Evolutionary conservation across 1,140 invertebrate species (phyloP).

Genomic region (Drosophila repletoides): DNA sequence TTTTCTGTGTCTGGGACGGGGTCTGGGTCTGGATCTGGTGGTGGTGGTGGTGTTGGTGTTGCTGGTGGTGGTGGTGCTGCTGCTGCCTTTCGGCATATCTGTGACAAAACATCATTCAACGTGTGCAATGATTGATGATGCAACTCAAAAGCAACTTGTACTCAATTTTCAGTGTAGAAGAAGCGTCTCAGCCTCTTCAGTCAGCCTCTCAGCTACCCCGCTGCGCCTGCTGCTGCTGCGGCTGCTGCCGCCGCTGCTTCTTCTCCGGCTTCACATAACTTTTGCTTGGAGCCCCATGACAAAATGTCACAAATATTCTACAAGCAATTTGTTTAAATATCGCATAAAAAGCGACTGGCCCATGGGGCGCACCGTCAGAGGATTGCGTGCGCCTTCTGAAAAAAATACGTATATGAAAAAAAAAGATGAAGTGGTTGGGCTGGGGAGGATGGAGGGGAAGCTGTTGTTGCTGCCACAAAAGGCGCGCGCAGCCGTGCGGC

Average conservation of each 20-base stretch:
- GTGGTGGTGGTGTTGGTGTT: constrained; percentile 28
- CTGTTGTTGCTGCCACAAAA: constrained; percentile 52
- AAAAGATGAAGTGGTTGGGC: not conserved
- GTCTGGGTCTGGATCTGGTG: no score
- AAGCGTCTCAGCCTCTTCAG: no score
- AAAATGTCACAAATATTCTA: constrained; percentile 81
- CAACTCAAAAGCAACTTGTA: constrained; percentile 77
- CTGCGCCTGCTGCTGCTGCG: no score
- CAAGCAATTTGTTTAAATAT: constrained; percentile 81
- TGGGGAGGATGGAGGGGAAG: not conserved
- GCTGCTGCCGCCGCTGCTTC: constrained; percentile 31
- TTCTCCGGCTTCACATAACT: constrained; percentile 35
- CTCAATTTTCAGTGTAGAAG: constrained; percentile 70
- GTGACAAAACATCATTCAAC: constrained; percentile 80
- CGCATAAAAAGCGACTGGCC: constrained; percentile 58
- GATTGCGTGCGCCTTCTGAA: constrained; percentile 19
- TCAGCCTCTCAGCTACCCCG: constrained; percentile 28
- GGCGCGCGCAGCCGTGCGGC: constrained; percentile 77
- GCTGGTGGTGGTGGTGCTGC: constrained; percentile 12
- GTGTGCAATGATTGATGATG: constrained; percentile 81
- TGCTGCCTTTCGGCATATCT: constrained; percentile 59
- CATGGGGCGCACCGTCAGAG: constrained; percentile 34
- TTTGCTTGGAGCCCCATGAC: constrained; percentile 54
- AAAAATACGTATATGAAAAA: no score
- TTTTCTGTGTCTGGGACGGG: constrained; percentile 38